phyloP scores from a whole-genome alignment of 2,888 invertebrate genomes.

The Macrosoma leucophasiata region DNA sequence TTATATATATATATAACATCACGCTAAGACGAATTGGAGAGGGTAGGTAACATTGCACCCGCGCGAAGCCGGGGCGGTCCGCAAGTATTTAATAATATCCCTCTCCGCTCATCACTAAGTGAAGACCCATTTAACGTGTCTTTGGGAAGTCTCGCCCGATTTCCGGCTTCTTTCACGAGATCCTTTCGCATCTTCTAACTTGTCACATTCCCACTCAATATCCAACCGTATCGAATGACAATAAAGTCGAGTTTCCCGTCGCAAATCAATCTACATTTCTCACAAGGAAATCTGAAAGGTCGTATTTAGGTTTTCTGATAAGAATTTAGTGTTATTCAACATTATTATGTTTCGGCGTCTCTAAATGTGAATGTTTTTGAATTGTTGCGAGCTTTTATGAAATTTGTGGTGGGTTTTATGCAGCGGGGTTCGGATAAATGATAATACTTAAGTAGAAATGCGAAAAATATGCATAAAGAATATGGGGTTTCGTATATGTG shows the following conservation, averaged over 20 bases:
- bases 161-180: conserved; percentile 43
- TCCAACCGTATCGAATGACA: conserved; percentile 7
- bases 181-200: conserved; percentile 33
- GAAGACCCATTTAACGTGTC: conserved; percentile 33
- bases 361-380: conserved; percentile 21
- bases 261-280: conserved; percentile 17
- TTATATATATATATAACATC: no score
- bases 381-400: conserved; percentile 19
- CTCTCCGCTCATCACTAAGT: neutral
- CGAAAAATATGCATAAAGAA: no score
- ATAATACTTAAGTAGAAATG: no score
- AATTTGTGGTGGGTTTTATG: conserved; percentile 17
- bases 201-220: conserved; percentile 13
- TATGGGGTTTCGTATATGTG: no score
- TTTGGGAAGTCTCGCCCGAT: conserved; percentile 42
- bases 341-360: neutral
- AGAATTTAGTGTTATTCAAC: conserved; percentile 32
- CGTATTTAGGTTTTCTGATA: conserved; percentile 40
- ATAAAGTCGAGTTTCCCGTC: conserved; percentile 17
- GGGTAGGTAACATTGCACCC: no score
- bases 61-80: no score
- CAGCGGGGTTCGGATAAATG: conserved; percentile 8
- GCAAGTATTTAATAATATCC: no score
- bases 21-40: no score
- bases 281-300: conserved; percentile 36